Conservation (phyloP, 2,888 invertebrate species). For the Habroteleia sp. region DNA sequence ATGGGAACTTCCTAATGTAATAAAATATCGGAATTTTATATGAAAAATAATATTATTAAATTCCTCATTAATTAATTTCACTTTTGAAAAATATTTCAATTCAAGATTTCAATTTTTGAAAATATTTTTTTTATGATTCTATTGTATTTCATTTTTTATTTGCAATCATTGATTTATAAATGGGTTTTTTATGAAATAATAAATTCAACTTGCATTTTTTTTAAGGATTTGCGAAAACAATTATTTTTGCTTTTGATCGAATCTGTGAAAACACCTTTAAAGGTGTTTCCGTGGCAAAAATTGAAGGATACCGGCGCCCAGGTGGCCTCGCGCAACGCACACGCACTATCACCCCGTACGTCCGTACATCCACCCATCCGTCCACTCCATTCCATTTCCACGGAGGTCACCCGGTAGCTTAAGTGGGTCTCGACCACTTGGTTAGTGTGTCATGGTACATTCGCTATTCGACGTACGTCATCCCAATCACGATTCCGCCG, state of each 20-base stretch:
- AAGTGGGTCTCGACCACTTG: conserved; percentile 82
- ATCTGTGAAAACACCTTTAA: conserved; percentile 66
- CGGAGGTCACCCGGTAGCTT: conserved; percentile 79
- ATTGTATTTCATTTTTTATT: too few relatives aligned
- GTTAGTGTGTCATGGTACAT: conserved; percentile 81
- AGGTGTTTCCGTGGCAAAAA: conserved; percentile 72
- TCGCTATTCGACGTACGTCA: conserved; percentile 76
- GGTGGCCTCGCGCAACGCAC: conserved; percentile 62
- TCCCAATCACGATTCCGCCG: conserved; percentile 72
- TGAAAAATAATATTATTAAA: too few relatives aligned
- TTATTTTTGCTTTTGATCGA: too few relatives aligned
- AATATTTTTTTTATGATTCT: too few relatives aligned
- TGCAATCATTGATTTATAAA: too few relatives aligned
- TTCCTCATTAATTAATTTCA: too few relatives aligned
- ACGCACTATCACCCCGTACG: conserved; percentile 79
- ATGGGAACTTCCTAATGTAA: conserved; percentile 8
- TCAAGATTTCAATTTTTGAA: too few relatives aligned
- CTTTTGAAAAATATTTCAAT: too few relatives aligned
- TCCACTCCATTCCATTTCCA: conserved; percentile 79
- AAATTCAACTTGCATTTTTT: too few relatives aligned
- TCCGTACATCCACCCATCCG: conserved; percentile 65
- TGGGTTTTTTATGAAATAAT: too few relatives aligned
- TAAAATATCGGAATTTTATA: too few relatives aligned
- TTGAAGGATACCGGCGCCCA: conserved; percentile 68
- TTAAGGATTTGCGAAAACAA: too few relatives aligned